Percentiles rank a stretch among this genome's conserved stretches.
phyloP scores from a whole-genome alignment of 2,797 vertebrate genomes.

The Cirrhinus molitorella region DNA sequence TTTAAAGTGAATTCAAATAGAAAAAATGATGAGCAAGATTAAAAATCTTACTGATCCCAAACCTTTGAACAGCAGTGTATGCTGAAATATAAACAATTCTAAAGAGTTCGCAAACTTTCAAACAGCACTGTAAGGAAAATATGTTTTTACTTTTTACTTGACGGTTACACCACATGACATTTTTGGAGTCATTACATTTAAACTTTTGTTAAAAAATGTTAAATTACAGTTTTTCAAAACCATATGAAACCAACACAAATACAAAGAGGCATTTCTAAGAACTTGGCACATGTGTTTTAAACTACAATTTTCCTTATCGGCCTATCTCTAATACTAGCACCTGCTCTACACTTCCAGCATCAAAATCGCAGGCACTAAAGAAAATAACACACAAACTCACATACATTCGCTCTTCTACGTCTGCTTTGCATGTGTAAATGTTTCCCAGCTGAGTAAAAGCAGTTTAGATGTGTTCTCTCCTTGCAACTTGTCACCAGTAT shows the following conservation, averaged over 20 bases:
- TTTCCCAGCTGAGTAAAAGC: not conserved
- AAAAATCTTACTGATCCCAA: too few relatives aligned
- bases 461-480: not conserved
- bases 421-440: constrained; percentile 25
- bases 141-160: not conserved
- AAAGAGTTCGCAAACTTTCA: too few relatives aligned
- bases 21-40: too few relatives aligned
- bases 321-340: constrained; percentile 30
- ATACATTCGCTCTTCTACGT: not conserved
- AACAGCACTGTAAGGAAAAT: not conserved
- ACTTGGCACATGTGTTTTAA: not conserved
- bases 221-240: not conserved
- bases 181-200: not conserved
- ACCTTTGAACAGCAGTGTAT: too few relatives aligned
- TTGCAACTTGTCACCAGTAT: not conserved
- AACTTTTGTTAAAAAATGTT: not conserved
- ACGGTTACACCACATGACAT: not conserved
- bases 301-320: not conserved
- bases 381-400: not conserved
- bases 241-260: not conserved
- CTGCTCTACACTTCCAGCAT: not conserved
- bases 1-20: too few relatives aligned
- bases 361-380: not conserved
- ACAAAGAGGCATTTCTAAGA: not conserved
- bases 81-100: too few relatives aligned